Evolutionary conservation across 2,113 vertebrate species (phyloP), one percentile per base, ranked within the genome.

Genomic region (Protomyctophum bolini): DNA sequence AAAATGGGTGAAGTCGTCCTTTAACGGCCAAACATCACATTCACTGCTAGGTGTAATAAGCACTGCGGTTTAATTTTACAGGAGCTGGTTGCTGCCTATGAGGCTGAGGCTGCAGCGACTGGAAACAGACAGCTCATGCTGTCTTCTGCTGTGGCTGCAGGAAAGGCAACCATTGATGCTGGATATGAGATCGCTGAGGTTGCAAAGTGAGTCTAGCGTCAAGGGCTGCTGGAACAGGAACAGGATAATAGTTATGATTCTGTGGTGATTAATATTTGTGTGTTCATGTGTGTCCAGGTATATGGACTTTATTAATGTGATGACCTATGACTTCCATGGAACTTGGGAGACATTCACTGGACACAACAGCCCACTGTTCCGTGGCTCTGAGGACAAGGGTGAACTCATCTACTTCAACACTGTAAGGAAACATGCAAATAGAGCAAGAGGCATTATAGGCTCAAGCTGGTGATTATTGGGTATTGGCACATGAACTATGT

Each of bases 311-410:
- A 89, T 95, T 80, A 95, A 89, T 66, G 87, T 96, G 7, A 94
- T 96, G 95, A 92, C 94, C 48, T 95, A 96, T 0, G 95, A 96
- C 80, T 92, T 96, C 83, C 94, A 95, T 5, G 93, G 94, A 69
- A 87, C 93, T 6, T 95, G 92, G 92, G 92, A 94, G 45, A 56
- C 1, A 14, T 83, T 86, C 73, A 95, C 94, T 6, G 94, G 95
- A 56, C 94, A 96, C n/a, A 91, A 95, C 86, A 95, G 94, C 67
- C 93, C 94, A 33, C 88, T 96, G 33, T 95, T 74, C 78, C 88
- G 74, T 7, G 92, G 94, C 3, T 86, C 87, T 1, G 0, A 75
- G 0, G 92, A 92, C 58, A 0, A 3, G 0, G 91, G 90, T 3
- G 63, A 89, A 0, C 83, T 85, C 0, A 70, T 93, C 4, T 86